Evolutionary conservation across 2,888 invertebrate genomes (phyloP), one percentile per base, ranked within the genome.

Genomic region (Lutraria lutraria): DNA sequence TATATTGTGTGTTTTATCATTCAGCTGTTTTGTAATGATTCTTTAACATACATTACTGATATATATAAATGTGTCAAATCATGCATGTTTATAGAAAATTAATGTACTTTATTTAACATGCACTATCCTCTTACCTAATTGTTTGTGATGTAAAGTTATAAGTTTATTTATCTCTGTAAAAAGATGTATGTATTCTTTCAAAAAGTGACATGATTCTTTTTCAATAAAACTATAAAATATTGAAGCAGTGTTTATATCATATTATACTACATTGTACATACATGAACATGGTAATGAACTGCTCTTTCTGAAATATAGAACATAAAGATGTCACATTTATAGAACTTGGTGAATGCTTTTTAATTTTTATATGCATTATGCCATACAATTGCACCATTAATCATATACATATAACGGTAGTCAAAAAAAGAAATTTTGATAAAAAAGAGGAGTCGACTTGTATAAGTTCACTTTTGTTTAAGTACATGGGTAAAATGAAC

Each of bases 141-240:
- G 63, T n/a, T 68, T 31, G 76, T 31, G 12, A 76, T 76, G 76
- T 76, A 4, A 16, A 15, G 29, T 76, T 76, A 76, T 76, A 76
- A n/a, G 29, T 76, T 76, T 34, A 76, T 76, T 34, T 76, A 76
- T 76, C 29, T 31, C 16, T 76, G 76, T 76, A 76, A 15, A 76
- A 76, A 76, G 76, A 76, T 76, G 76, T 76, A 76, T 76, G 76
- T 76, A 76, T 76, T 15, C 29, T 31, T 76, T 76, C 31, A 76
- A 34, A 29, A 34, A 34, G 31, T 15, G 31, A 31, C 34, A 76
- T 76, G 63, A 76, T 34, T 76, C 76, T 76, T 76, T 76, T 76
- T 76, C 76, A 76, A 76, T 76, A 76, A 76, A 76, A 31, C 2
- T 25, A 76, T n/a, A 81, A 25, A n/a, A 68, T 68, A 68, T 68